These are phyloP conservation scores for Solenodon paradoxus DNA, from an alignment of 2,113 vertebrate genomes.

Conservation along the genomic window DNA sequence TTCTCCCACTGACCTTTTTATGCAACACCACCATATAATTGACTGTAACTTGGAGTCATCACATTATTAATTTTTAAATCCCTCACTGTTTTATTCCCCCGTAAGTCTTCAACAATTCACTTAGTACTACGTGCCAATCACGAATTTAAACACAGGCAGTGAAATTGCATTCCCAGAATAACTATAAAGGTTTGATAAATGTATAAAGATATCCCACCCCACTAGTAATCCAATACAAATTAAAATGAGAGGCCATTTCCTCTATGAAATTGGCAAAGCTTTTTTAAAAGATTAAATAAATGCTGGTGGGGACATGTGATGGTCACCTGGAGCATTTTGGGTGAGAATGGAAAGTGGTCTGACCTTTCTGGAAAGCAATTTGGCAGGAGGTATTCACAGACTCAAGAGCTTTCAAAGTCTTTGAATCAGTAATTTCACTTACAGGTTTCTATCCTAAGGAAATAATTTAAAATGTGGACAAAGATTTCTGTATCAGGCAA, in stretches of 20 bases:
- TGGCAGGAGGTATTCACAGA: not conserved
- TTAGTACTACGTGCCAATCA: slow-evolving; percentile 22
- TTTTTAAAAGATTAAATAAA: slow-evolving; percentile 53
- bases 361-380: slow-evolving; percentile 38
- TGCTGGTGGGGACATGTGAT: not conserved
- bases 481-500: slow-evolving; percentile 22
- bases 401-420: slow-evolving; percentile 45
- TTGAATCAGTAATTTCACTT: slow-evolving; percentile 35
- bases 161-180: slow-evolving; percentile 49
- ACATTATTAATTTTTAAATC: slow-evolving; percentile 49
- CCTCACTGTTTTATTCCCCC: not conserved
- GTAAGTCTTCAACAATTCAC: slow-evolving; percentile 7
- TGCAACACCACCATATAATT: not conserved
- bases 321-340: not conserved
- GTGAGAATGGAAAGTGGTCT: slow-evolving; percentile 20
- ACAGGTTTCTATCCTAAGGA: slow-evolving; percentile 31
- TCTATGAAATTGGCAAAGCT: not conserved
- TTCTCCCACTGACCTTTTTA: not conserved
- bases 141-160: slow-evolving; percentile 48
- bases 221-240: slow-evolving; percentile 37
- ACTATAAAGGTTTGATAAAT: slow-evolving; percentile 35
- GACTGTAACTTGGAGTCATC: not conserved
- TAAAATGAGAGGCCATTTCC: slow-evolving; percentile 44
- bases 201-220: slow-evolving; percentile 30
- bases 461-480: slow-evolving; percentile 36